Evolutionary conservation across 2,888 invertebrate genomes (phyloP).

Genomic region (Eilema sororculum): DNA sequence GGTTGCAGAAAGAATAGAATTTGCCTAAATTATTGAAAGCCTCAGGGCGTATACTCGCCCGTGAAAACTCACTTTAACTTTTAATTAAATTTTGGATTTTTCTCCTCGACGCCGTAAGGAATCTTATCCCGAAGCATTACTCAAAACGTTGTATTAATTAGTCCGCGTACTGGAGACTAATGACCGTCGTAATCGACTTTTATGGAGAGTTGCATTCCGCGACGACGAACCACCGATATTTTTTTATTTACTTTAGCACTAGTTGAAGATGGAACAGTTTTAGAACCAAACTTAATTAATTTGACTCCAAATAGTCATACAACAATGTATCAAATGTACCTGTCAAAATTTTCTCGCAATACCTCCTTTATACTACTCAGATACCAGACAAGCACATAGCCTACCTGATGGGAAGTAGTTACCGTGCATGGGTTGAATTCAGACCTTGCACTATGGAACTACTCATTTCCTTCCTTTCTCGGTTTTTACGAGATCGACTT

Average conservation of each 20-base stretch:
- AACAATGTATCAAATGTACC: neutral
- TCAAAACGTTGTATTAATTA: conserved; percentile 85
- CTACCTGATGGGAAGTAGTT: too few species aligned
- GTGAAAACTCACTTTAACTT: conserved; percentile 86
- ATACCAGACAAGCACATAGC: too few species aligned
- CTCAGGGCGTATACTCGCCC: conserved; percentile 74
- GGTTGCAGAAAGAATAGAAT: conserved; percentile 73
- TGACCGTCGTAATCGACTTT: conserved; percentile 77
- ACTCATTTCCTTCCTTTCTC: too few species aligned
- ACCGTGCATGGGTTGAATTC: too few species aligned
- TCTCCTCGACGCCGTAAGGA: conserved; percentile 67
- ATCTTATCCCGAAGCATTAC: conserved; percentile 77
- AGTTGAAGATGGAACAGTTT: neutral
- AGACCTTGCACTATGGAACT: too few species aligned
- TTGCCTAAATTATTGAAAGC: conserved; percentile 78
- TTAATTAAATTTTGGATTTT: conserved; percentile 86
- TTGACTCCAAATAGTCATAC: neutral
- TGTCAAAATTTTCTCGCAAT: neutral
- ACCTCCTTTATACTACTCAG: too few species aligned
- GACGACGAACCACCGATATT: conserved; percentile 12
- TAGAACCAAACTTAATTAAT: neutral
- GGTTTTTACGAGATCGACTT: too few species aligned
- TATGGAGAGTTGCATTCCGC: conserved; percentile 62
- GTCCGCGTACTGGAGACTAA: conserved; percentile 74
- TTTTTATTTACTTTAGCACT: conserved; percentile 11